Base-by-base conservation (phyloP, 2,797 vertebrate species). In the Pangasius mekongensis region DNA sequence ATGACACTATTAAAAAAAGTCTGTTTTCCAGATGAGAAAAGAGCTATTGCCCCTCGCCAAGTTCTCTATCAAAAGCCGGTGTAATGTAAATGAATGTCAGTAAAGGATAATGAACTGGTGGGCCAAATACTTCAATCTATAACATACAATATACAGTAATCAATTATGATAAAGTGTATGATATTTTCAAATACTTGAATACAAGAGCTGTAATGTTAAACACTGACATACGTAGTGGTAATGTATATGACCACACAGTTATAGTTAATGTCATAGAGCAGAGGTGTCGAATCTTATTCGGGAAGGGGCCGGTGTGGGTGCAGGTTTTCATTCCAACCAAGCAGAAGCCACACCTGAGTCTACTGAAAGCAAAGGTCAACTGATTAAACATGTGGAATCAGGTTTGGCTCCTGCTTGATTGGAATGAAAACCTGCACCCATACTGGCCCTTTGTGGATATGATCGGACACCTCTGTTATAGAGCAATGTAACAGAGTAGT, bases 11-110 rank as follows among this genome's bases (percentile, higher is more conserved):
- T 22, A 60, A 81, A 52, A 81, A 11, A 56, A 0, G 43, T 36
- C 83, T 39, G 43, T 64, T 86, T 82, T 86, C 66, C 77, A 86
- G 39, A 86, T 66, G 13, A 60, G n/a, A 58, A 74, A 76, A 36
- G 69, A 36, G 11, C 43, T 52, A 14, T 8, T 73, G 30, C 13
- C 30, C 47, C 1, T 54, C 5, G 0, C 4, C 47, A 30, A 36
- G 43, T 71, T 71, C 11, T 36, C 10, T n/a, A 36, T 14, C 43
- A 84, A 52, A 84, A 76, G 36, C 30, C 5, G 6, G 24, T 7
- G 13, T 1, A 7, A n/a, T n/a, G 47, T 83, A 43, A 24, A 47
- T 30, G 14, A 43, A 52, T 67, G 14, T 84, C 30, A 14, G 66
- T 47, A 73, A 24, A 54, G 9, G 52, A 54, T 52, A 54, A 62